A percentile compares a stretch with the other conserved stretches of the same genome.
These are phyloP conservation scores for Hanleya hanleyi DNA, from an alignment of 2,888 invertebrate genomes.

Conservation along the genomic window DNA sequence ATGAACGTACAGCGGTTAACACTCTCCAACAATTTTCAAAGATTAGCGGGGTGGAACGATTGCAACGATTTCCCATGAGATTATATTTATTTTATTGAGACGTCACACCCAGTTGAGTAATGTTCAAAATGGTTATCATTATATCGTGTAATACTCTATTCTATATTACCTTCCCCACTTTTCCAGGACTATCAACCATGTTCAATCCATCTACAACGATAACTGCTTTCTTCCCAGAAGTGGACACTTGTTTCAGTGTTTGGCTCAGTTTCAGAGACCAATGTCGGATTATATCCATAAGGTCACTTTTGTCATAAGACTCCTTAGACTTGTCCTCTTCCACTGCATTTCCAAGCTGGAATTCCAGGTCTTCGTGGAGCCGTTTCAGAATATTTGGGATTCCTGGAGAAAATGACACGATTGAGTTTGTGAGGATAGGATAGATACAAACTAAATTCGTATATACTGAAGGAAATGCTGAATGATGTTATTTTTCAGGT, in stretches of 20 bases:
- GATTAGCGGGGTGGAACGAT: no score
- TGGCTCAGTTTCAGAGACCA: neutral
- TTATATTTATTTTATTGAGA: no score
- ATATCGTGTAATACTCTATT: no score
- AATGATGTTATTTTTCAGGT: no score
- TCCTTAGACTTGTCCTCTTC: neutral
- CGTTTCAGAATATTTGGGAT: constrained; percentile 40
- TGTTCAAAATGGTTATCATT: no score
- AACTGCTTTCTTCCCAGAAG: neutral
- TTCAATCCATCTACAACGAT: constrained; percentile 51
- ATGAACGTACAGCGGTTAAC: no score
- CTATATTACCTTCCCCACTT: constrained; percentile 45
- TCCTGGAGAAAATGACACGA: constrained; percentile 42
- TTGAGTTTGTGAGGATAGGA: no score
- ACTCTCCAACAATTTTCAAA: no score
- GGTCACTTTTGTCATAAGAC: neutral
- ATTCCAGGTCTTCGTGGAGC: constrained; percentile 20
- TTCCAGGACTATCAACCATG: constrained; percentile 41
- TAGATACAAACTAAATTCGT: no score
- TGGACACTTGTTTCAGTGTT: neutral
- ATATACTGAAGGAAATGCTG: no score
- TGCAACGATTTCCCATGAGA: no score
- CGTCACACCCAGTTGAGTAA: no score
- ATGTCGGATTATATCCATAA: neutral
- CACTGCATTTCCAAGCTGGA: neutral